These are phyloP conservation scores for Abramis brama DNA, from an alignment of 2,113 vertebrate species.

Conservation along the genomic window DNA sequence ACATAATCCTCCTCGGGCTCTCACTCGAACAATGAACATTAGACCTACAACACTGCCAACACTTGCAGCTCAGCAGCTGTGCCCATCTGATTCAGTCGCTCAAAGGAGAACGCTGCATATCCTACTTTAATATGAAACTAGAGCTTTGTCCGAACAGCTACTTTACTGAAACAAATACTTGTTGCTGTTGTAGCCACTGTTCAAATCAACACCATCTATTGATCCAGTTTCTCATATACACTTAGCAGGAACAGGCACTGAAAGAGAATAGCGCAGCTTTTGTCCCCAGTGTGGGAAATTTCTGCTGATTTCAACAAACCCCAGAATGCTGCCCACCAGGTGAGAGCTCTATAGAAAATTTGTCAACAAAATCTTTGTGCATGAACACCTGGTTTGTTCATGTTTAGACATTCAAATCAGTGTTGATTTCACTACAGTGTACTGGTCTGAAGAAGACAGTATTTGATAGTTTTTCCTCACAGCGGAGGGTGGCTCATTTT, in stretches of 20 bases:
- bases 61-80: conserved; percentile 56
- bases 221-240: conserved; percentile 28
- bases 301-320: conserved; percentile 22
- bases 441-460: not conserved
- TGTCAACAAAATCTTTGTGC: conserved; percentile 25
- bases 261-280: conserved; percentile 39
- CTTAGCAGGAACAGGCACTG: not conserved
- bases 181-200: conserved; percentile 36
- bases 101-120: conserved; percentile 45
- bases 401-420: conserved; percentile 18
- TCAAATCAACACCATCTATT: conserved; percentile 34
- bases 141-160: conserved; percentile 57
- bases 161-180: conserved; percentile 50
- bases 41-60: conserved; percentile 63
- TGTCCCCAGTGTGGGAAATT: conserved; percentile 26
- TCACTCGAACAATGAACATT: conserved; percentile 44
- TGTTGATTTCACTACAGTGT: not conserved
- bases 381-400: conserved; percentile 26
- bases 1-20: conserved; percentile 54
- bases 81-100: conserved; percentile 47
- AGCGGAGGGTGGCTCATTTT: not conserved
- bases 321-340: conserved; percentile 9
- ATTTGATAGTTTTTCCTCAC: not conserved
- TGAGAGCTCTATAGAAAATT: conserved; percentile 5
- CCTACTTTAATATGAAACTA: conserved; percentile 61